phyloP scores from a whole-genome alignment of 2,113 vertebrate species.

The Thryonomys swinderianus region DNA sequence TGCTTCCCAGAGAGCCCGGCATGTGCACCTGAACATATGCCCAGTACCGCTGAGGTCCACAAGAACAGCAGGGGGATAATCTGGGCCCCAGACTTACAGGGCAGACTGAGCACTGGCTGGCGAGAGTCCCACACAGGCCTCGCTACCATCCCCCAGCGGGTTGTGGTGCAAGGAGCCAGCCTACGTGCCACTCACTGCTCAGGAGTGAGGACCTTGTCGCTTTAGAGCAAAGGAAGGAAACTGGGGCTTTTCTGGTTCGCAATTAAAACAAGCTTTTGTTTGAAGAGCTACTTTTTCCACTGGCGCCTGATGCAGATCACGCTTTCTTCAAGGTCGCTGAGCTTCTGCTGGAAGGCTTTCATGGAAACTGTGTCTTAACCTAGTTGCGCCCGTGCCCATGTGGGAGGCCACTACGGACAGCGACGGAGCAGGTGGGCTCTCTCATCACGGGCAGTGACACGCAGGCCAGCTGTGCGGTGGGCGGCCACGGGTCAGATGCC shows the following conservation, averaged over 20 bases:
- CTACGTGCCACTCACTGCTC: accelerated
- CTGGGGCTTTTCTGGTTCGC: not conserved
- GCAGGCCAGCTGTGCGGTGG: accelerated
- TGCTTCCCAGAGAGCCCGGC: not conserved
- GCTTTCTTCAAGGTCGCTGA: not conserved
- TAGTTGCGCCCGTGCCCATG: too few relatives aligned
- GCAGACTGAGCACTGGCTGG: not conserved
- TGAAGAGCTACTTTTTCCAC: not conserved
- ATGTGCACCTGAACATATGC: not conserved
- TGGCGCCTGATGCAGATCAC: not conserved
- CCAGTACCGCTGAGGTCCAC: not conserved
- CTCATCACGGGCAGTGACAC: accelerated
- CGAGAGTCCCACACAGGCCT: not conserved
- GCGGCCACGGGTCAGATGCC: not conserved
- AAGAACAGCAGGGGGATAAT: not conserved
- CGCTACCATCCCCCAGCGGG: not conserved
- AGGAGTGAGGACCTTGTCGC: not conserved
- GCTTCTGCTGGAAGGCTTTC: not conserved
- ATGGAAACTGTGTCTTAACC: not conserved
- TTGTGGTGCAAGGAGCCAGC: not conserved
- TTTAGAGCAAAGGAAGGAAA: not conserved
- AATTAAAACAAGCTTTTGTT: not conserved
- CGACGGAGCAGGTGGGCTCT: not conserved
- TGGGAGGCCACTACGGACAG: not conserved
- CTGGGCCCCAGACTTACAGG: not conserved